phyloP scores from a whole-genome alignment of 2,888 invertebrate species.

The Nineta flava region DNA sequence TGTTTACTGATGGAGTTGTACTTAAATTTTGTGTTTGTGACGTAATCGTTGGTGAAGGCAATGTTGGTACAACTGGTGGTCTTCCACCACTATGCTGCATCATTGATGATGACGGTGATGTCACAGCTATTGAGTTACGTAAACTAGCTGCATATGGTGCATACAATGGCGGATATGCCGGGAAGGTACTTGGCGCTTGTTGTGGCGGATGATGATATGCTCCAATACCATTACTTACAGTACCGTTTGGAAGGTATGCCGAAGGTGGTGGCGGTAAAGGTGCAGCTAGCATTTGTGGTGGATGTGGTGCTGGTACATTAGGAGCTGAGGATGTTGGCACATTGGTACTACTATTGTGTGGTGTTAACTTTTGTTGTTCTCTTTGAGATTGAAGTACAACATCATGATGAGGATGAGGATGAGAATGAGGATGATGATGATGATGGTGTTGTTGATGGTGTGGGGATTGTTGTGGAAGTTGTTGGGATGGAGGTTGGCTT shows the following conservation, averaged over 20 bases:
- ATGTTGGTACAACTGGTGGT: slow-evolving; percentile 27
- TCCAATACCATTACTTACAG: slow-evolving; percentile 27
- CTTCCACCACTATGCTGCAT: slow-evolving; percentile 37
- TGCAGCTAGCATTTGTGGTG: slow-evolving; percentile 38
- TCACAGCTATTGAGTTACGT: slow-evolving; percentile 2
- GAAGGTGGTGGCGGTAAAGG: slow-evolving; percentile 31
- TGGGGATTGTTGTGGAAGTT: slow-evolving; percentile 35
- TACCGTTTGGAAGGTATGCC: slow-evolving; percentile 30
- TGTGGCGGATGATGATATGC: slow-evolving; percentile 20
- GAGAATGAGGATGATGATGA: slow-evolving; percentile 31
- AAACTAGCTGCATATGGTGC: slow-evolving; percentile 52
- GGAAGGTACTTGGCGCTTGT: slow-evolving; percentile 20
- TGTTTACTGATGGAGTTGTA: slow-evolving; percentile 17
- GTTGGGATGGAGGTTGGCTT: slow-evolving; percentile 22
- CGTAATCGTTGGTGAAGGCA: slow-evolving; percentile 16
- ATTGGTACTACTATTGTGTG: background rate
- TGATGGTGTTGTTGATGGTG: slow-evolving; percentile 34
- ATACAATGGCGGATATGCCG: slow-evolving; percentile 51
- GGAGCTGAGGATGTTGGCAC: slow-evolving; percentile 13
- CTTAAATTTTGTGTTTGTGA: slow-evolving; percentile 10
- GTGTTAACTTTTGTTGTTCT: background rate
- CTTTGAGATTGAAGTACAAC: background rate
- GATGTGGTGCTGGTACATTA: slow-evolving; percentile 22
- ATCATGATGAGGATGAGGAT: too few species aligned
- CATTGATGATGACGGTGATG: background rate